Evolutionary conservation across 2,888 invertebrate genomes (phyloP), one percentile per base, ranked within the genome.

Genomic region (Dugesia japonica): DNA sequence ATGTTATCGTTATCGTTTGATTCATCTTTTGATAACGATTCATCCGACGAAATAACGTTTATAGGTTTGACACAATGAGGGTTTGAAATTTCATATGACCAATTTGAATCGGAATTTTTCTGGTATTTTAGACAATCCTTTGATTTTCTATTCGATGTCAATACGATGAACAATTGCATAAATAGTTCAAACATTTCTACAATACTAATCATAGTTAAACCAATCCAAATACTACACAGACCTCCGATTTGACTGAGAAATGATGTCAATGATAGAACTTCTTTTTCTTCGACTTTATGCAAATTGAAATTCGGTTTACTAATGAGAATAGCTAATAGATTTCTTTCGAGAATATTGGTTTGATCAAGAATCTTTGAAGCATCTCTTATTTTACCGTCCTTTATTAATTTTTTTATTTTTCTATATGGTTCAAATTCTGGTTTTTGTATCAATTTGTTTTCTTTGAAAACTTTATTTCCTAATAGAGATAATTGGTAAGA

Each of bases 211-310:
- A 77, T 77, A 0, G 77, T 75, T 23, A 77, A 71, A 13, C 77
- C 77, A 28, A 77, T 77, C 71, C 42, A 77, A 26, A 77, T 77
- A 26, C 56, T 56, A 20, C 77, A 23, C 17, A 77, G 31, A 23
- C 77, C 77, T 15, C 77, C 77, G 38, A 71, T 77, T 73, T 77
- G 77, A 28, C 76, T 76, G 1, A 77, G 76, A 33, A 77, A 77
- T 23, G 42, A 42, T 1, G 77, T 77, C 31, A 77, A 42, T 7
- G 77, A 77, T n/a, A 77, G 23, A 9, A 77, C 77, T 27, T 78
- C 77, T 27, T 77, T 77, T 42, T 77, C 77, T 77, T 77, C 77
- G 28, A 77, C 77, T 31, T 23, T 28, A 17, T 76, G 73, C 28
- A 76, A 27, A 73, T 76, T 75, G 38, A 76, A 76, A 75, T 76